phyloP scores from a whole-genome alignment of 2,797 vertebrate genomes.

The Petrocephalus schoutedeni region DNA sequence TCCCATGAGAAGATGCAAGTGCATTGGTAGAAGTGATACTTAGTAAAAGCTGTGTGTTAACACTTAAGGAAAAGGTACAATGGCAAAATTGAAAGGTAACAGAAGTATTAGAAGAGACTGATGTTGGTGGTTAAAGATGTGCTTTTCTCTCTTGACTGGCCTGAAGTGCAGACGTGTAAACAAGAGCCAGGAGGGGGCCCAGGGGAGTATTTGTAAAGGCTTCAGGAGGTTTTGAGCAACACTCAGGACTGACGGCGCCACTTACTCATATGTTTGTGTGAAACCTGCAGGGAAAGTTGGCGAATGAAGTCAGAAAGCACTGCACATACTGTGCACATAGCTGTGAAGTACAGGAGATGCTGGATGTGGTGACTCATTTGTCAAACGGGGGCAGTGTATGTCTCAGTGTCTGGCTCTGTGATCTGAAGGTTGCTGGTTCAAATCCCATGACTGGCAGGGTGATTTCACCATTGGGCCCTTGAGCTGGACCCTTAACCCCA shows the following conservation, averaged over 20 bases:
- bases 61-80: background rate
- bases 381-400: background rate
- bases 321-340: background rate
- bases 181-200: background rate
- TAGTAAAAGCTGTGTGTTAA: background rate
- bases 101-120: background rate
- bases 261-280: background rate
- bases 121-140: background rate
- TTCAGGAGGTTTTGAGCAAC: background rate
- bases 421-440: background rate
- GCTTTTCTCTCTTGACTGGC: background rate
- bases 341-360: background rate
- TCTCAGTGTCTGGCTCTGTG: background rate
- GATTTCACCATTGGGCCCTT: background rate
- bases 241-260: background rate
- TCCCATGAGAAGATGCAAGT: background rate
- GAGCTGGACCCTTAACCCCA: background rate
- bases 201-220: background rate
- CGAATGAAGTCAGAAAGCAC: background rate
- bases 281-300: background rate
- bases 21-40: background rate
- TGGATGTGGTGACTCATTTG: background rate
- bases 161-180: background rate
- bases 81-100: background rate
- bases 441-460: background rate